These are phyloP conservation scores for Campodea augens DNA, from an alignment of 1,140 invertebrate genomes.

Conservation along the genomic window DNA sequence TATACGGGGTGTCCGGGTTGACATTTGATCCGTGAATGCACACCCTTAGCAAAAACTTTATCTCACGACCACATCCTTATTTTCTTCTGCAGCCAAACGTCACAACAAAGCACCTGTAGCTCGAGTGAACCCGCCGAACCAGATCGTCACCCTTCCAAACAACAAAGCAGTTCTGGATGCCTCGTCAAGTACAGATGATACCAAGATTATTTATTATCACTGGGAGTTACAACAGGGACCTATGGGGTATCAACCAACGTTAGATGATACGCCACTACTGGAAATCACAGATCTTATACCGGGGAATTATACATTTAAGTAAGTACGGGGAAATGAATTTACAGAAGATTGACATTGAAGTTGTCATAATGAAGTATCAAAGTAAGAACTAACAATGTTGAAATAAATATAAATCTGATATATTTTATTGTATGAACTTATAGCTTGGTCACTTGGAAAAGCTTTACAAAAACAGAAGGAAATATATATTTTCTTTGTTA, in stretches of 20 bases:
- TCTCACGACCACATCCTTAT: constrained; percentile 1
- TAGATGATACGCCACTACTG: constrained; percentile 60
- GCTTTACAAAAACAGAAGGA: too few species aligned
- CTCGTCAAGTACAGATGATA: constrained; percentile 54
- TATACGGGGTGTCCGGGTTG: too few species aligned
- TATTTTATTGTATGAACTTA: too few species aligned
- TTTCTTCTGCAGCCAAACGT: constrained; percentile 42
- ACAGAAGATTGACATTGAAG: too few species aligned
- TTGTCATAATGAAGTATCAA: too few species aligned
- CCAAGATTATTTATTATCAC: constrained; percentile 63
- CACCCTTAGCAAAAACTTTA: too few species aligned
- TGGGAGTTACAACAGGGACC: constrained; percentile 82
- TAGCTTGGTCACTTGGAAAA: too few species aligned
- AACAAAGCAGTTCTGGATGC: constrained; percentile 77
- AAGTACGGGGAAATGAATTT: constrained; percentile 14
- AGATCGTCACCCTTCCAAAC: constrained; percentile 74
- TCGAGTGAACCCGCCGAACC: constrained; percentile 60
- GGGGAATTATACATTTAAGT: constrained; percentile 83
- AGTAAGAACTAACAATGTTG: too few species aligned
- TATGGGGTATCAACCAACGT: constrained; percentile 58
- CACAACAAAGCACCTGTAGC: constrained; percentile 69
- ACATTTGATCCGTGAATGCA: too few species aligned
- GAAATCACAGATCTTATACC: constrained; percentile 64
- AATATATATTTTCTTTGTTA: too few species aligned
- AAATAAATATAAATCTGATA: too few species aligned